A percentile compares a stretch with the other conserved stretches of the same genome.
These are phyloP conservation scores for Phainopepla nitens DNA, from an alignment of 2,113 vertebrate species.

Conservation along the genomic window DNA sequence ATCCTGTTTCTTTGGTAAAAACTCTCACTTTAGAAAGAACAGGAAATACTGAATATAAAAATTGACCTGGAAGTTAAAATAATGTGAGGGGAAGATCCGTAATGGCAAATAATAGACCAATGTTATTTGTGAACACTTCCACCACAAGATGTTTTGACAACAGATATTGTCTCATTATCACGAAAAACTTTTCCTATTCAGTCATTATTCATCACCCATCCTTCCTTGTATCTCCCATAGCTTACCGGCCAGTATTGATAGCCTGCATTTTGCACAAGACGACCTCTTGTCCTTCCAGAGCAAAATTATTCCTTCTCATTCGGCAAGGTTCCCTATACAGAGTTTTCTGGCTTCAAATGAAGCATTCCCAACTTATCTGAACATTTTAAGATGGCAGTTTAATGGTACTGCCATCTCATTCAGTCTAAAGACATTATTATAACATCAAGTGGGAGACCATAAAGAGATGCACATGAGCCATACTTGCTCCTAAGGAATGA, in stretches of 20 bases:
- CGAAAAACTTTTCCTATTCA: background rate
- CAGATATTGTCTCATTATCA: background rate
- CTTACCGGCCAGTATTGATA: background rate
- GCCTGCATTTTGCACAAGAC: background rate
- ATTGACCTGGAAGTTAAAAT: background rate
- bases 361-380: background rate
- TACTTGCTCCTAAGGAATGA: background rate
- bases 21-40: background rate
- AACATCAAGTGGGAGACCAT: background rate
- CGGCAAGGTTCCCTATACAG: background rate
- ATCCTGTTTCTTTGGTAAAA: background rate
- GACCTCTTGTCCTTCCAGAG: background rate
- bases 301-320: background rate
- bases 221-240: background rate
- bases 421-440: background rate
- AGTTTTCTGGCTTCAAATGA: background rate
- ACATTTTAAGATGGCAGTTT: background rate
- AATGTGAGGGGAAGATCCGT: background rate
- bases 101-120: background rate
- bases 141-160: background rate
- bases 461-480: background rate
- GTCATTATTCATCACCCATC: background rate
- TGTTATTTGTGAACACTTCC: background rate
- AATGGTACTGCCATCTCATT: background rate
- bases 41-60: background rate